Percentiles rank a stretch among this genome's conserved stretches.
phyloP scores from a whole-genome alignment of 1,140 invertebrate genomes.

The Diploscapter pachys region DNA sequence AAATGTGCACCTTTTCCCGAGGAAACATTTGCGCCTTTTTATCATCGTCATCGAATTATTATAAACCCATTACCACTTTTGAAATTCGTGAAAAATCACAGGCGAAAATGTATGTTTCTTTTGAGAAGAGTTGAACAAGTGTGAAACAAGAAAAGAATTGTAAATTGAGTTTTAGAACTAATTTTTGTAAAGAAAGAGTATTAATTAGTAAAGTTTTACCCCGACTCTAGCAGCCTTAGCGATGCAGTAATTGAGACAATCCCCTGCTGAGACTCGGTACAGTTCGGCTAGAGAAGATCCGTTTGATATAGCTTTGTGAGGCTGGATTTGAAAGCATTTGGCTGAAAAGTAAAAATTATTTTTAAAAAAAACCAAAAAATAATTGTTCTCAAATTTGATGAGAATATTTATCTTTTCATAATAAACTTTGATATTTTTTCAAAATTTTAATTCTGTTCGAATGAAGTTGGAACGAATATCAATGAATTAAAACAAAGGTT shows the following conservation, averaged over 20 bases:
- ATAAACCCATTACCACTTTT: too few relatives aligned
- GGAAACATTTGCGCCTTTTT: too few relatives aligned
- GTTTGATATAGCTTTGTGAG: slow-evolving; percentile 20
- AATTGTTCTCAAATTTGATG: neutral
- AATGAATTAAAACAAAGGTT: neutral
- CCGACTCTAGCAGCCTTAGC: slow-evolving; percentile 19
- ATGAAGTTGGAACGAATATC: neutral
- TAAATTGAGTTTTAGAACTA: too few relatives aligned
- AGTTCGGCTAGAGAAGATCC: slow-evolving; percentile 21
- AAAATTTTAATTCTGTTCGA: neutral
- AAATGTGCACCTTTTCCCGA: too few relatives aligned
- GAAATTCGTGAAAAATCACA: too few relatives aligned
- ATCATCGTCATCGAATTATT: too few relatives aligned
- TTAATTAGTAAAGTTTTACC: neutral
- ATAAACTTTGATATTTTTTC: neutral
- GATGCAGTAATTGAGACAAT: slow-evolving; percentile 30
- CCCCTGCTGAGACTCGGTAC: slow-evolving; percentile 14
- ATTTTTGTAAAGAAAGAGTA: neutral
- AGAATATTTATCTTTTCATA: neutral
- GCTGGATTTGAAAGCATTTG: slow-evolving; percentile 7
- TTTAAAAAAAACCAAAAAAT: slow-evolving; percentile 10
- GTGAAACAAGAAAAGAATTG: too few relatives aligned
- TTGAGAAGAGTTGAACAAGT: too few relatives aligned
- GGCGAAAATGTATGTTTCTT: too few relatives aligned
- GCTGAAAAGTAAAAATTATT: slow-evolving; percentile 5